A percentile compares a stretch with the other conserved stretches of the same genome.
Conservation (phyloP, 2,888 invertebrate genomes). For the Philereme transversata region DNA sequence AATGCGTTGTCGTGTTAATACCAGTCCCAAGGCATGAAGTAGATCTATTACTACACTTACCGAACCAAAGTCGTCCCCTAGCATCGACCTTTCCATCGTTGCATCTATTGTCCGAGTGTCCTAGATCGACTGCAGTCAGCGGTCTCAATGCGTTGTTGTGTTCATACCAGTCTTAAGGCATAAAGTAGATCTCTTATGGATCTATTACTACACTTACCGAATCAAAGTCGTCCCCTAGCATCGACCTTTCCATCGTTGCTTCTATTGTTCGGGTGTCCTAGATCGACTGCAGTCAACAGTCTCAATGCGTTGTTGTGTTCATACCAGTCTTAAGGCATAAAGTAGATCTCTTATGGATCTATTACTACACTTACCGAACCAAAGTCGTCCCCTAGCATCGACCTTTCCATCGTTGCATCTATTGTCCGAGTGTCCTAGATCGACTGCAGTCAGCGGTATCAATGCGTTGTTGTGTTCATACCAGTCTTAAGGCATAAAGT, state of each 20-base stretch:
- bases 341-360: conserved; percentile 64
- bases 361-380: conserved; percentile 81
- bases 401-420: conserved; percentile 89
- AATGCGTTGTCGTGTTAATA: too few species aligned
- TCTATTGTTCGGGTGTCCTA: conserved; percentile 78
- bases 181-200: conserved; percentile 73
- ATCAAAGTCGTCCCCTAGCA: conserved; percentile 86
- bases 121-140: conserved; percentile 70
- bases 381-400: conserved; percentile 86
- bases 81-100: conserved; percentile 90
- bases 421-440: conserved; percentile 76
- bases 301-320: conserved; percentile 57
- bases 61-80: conserved; percentile 87
- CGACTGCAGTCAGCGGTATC: conserved; percentile 61
- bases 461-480: conserved; percentile 54
- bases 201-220: conserved; percentile 37
- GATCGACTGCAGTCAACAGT: conserved; percentile 63
- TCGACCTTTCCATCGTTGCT: conserved; percentile 90
- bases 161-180: conserved; percentile 59
- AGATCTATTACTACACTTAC: conserved; percentile 55
- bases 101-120: conserved; percentile 77
- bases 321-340: conserved; percentile 61
- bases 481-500: conserved; percentile 64
- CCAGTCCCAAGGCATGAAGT: too few species aligned
- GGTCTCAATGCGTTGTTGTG: conserved; percentile 59